Base-by-base conservation (phyloP, 2,797 vertebrate species). In the Sciaenops ocellatus region DNA sequence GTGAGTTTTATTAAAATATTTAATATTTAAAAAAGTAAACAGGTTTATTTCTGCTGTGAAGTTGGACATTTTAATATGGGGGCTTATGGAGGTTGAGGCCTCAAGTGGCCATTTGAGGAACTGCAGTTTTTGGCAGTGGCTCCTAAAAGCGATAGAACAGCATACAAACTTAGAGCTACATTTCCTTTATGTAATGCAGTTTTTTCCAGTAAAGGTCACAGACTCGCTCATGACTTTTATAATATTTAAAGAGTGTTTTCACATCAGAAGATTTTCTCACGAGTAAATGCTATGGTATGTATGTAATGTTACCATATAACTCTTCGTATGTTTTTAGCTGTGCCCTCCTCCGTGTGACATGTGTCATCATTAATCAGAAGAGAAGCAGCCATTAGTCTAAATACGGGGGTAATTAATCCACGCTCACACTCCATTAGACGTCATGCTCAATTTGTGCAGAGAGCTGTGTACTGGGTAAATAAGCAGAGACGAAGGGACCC, bases 311-410 rank as follows among this genome's bases (percentile, higher is more conserved):
- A 41, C 50, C 18, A 75, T 63, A 50, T 72, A 85, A 20, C 46
- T 8, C n/a, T 26, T 85, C 6, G 17, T 51, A 72, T 76, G 71
- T 85, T 86, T 38, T 82, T 56, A 77, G 75, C 67, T 65, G 10
- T 66, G 57, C 78, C 74, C 79, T 78, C 83, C 85, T 82, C 68
- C 34, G 18, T 75, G 81, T 83, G 87, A 91, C 88, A 87, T 55
- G 87, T 90, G 88, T 89, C 85, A 85, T 84, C 84, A 87, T 92
- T 91, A 88, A 93, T 91, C 87, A 89, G 76, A 73, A 52, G 85
- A 87, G 93, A 92, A 87, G 82, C 83, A 90, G 88, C 88, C 85
- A 90, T 93, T 93, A 92, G 89, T 90, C 80, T 87, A 80, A 78
- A 91, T 75, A 83, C 13, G 26, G 79, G 66, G 83, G 68, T 90